These are phyloP conservation scores for Lapara coniferarum DNA, from an alignment of 2,888 invertebrate genomes.

Conservation along the genomic window DNA sequence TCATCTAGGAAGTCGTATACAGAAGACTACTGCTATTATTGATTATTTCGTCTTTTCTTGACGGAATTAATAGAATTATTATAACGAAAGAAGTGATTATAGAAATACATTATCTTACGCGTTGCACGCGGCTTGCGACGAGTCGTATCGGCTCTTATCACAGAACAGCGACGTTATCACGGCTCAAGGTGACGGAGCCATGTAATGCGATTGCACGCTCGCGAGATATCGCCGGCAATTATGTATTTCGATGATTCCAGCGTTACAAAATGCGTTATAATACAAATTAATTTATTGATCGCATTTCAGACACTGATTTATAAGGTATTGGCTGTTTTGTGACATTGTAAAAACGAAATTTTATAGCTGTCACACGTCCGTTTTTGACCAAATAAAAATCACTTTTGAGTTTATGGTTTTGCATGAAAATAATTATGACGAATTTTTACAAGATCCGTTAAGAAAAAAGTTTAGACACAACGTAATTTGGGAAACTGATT, in stretches of 20 bases:
- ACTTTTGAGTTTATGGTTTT: no score
- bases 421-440: no score
- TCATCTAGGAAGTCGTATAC: no score
- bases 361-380: no score
- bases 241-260: constrained; percentile 48
- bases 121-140: constrained; percentile 31
- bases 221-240: constrained; percentile 56
- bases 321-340: no score
- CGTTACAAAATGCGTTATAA: constrained; percentile 40
- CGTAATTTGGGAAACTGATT: not conserved
- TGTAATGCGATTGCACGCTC: constrained; percentile 70
- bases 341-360: no score
- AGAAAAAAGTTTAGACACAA: no score
- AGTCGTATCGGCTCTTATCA: constrained; percentile 60
- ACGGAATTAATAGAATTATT: not conserved
- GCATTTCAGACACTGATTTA: not conserved
- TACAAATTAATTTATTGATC: constrained; percentile 6
- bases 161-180: constrained; percentile 61
- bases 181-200: constrained; percentile 77
- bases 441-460: no score
- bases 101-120: constrained; percentile 3
- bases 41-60: no score
- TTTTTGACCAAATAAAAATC: no score
- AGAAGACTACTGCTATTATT: no score
- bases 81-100: not conserved